These are phyloP conservation scores for Miltochrista miniata DNA, from an alignment of 2,888 invertebrate genomes.

Conservation along the genomic window DNA sequence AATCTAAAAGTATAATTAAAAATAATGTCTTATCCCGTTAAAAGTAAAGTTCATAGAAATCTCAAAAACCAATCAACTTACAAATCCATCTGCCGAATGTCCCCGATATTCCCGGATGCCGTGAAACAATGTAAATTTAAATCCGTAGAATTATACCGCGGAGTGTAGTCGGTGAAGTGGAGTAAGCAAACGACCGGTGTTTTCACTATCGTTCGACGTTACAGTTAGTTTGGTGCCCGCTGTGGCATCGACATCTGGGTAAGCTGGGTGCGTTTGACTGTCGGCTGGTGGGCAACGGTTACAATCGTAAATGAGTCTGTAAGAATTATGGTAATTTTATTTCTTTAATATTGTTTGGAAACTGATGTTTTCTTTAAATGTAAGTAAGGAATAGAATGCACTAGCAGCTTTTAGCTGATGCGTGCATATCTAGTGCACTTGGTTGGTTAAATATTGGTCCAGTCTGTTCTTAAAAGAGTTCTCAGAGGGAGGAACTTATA, in stretches of 20 bases:
- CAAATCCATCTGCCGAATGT: too few species aligned
- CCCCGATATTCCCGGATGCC: background rate
- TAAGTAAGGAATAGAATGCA: background rate
- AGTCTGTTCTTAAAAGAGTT: too few species aligned
- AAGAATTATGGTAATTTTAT: background rate
- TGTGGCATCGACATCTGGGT: slow-evolving; percentile 28
- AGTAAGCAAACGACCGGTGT: slow-evolving; percentile 53
- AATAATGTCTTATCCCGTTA: too few species aligned
- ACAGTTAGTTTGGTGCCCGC: slow-evolving; percentile 49
- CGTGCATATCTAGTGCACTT: too few species aligned
- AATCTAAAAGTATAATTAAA: too few species aligned
- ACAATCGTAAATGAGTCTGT: background rate
- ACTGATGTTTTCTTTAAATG: too few species aligned
- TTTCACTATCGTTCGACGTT: slow-evolving; percentile 55
- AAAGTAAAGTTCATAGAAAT: too few species aligned
- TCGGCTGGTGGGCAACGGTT: background rate
- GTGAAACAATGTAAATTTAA: slow-evolving; percentile 22
- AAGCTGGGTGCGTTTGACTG: slow-evolving; percentile 14
- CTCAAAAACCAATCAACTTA: too few species aligned
- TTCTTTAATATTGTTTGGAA: background rate
- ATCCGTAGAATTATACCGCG: slow-evolving; percentile 38
- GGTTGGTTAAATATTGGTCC: background rate
- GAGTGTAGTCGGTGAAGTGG: slow-evolving; percentile 42
- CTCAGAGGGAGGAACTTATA: too few species aligned
- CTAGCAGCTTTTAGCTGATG: too few species aligned